Evolutionary conservation across 2,113 vertebrate genomes (phyloP).

Genomic region (Pteruthius melanotis): DNA sequence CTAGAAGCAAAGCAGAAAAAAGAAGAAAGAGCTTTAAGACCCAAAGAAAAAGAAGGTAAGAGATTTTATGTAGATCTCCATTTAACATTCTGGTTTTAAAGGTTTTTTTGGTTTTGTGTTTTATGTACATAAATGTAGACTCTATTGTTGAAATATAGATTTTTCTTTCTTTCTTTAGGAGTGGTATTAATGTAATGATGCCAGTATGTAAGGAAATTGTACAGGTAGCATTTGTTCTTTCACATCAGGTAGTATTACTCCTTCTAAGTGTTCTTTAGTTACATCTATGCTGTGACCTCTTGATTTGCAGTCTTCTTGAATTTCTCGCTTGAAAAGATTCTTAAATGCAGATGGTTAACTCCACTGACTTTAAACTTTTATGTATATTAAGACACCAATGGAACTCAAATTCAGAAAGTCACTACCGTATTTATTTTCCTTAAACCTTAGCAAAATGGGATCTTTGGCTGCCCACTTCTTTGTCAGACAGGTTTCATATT

Average conservation of each 20-base stretch:
- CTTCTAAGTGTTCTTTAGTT: neutral
- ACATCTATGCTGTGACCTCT: neutral
- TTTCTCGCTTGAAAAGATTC: neutral
- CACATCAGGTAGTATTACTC: neutral
- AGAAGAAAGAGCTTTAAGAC: slow-evolving; percentile 73
- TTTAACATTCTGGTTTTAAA: neutral
- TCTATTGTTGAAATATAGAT: neutral
- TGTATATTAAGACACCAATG: neutral
- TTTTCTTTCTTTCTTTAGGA: neutral
- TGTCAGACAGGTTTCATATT: neutral
- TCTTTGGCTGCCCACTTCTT: neutral
- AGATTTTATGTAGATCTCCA: neutral
- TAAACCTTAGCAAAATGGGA: neutral
- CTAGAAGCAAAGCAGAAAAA: slow-evolving; percentile 90
- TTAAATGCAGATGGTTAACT: neutral
- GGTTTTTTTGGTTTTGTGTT: neutral
- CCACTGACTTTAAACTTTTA: neutral
- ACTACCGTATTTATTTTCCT: neutral
- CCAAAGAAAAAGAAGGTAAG: slow-evolving; percentile 80
- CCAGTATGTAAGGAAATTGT: neutral
- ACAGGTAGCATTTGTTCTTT: neutral
- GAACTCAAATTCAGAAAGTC: neutral
- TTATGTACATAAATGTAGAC: neutral
- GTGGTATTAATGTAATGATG: neutral
- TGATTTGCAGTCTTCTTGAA: neutral